These are phyloP conservation scores for Phytoseiulus persimilis DNA, from an alignment of 2,888 invertebrate species.

Conservation along the genomic window DNA sequence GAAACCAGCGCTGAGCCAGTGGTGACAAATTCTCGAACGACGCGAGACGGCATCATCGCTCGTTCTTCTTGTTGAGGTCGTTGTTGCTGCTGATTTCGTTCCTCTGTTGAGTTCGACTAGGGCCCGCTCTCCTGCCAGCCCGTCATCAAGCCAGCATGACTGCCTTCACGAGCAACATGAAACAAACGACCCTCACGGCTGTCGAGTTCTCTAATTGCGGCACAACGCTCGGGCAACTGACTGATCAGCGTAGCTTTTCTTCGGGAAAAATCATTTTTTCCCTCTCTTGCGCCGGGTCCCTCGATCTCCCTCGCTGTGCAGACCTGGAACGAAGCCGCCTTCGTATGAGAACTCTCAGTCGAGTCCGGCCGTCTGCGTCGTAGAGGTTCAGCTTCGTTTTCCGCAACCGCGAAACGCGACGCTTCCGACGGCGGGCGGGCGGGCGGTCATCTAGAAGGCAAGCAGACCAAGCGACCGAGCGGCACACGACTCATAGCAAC, in stretches of 20 bases:
- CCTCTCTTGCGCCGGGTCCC: neutral
- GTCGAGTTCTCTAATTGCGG: neutral
- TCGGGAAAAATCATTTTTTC: neutral
- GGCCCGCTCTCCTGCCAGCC: neutral
- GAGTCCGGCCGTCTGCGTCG: too few relatives aligned
- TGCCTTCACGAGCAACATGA: neutral
- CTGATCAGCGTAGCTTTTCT: neutral
- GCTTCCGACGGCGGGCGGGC: neutral
- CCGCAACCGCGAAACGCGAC: neutral
- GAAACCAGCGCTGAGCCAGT: neutral
- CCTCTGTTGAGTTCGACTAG: neutral
- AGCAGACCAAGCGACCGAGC: neutral
- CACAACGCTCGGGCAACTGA: neutral
- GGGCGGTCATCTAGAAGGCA: neutral
- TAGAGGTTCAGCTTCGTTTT: neutral
- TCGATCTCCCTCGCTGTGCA: too few relatives aligned
- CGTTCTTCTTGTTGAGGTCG: neutral
- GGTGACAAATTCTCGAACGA: neutral
- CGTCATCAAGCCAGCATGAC: neutral
- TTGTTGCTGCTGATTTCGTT: neutral
- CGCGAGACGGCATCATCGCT: neutral
- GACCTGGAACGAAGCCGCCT: too few relatives aligned
- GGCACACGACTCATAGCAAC: neutral
- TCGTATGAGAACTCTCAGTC: too few relatives aligned
- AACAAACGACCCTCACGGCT: constrained; percentile 5